Percentiles rank a stretch among this genome's conserved stretches.
phyloP scores from a whole-genome alignment of 92 coral and sea anemone species.

The Siderastrea siderea region DNA sequence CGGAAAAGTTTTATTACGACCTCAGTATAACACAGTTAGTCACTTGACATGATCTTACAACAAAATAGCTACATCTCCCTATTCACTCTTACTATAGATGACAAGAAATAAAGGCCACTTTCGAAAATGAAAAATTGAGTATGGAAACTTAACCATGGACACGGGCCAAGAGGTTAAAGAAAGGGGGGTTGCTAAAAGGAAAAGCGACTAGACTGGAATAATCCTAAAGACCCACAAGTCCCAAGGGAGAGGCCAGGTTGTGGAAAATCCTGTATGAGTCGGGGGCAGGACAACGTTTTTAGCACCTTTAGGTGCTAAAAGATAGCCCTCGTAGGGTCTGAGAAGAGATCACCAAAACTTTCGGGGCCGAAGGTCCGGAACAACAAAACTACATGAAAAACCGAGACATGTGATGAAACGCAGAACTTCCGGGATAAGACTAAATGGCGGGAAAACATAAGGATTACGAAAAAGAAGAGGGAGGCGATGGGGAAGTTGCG shows the following conservation, averaged over 20 bases:
- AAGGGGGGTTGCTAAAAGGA: too few species aligned
- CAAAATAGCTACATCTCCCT: too few species aligned
- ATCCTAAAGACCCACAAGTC: not conserved
- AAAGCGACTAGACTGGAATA: not conserved
- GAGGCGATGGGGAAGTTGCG: constrained; percentile 15
- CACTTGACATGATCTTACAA: too few species aligned
- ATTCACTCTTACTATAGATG: too few species aligned
- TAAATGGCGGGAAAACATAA: constrained; percentile 37
- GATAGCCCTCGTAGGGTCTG: not conserved
- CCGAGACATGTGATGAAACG: constrained; percentile 19
- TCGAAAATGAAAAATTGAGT: too few species aligned
- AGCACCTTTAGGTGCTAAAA: not conserved
- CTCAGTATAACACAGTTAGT: not conserved
- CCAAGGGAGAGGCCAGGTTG: constrained; percentile 32
- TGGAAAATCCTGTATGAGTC: constrained; percentile 14
- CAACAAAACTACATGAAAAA: constrained; percentile 40
- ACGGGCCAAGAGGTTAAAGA: too few species aligned
- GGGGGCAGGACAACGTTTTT: constrained; percentile 19
- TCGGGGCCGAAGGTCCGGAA: constrained; percentile 53
- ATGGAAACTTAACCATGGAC: too few species aligned
- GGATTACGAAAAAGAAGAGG: constrained; percentile 46
- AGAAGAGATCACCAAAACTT: constrained; percentile 54
- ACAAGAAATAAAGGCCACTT: too few species aligned
- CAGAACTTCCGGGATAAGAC: constrained; percentile 32
- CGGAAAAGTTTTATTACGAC: not conserved